Evolutionary conservation across 2,888 invertebrate genomes (phyloP), one percentile per base, ranked within the genome.

Genomic region (Zootermopsis nevadensis): DNA sequence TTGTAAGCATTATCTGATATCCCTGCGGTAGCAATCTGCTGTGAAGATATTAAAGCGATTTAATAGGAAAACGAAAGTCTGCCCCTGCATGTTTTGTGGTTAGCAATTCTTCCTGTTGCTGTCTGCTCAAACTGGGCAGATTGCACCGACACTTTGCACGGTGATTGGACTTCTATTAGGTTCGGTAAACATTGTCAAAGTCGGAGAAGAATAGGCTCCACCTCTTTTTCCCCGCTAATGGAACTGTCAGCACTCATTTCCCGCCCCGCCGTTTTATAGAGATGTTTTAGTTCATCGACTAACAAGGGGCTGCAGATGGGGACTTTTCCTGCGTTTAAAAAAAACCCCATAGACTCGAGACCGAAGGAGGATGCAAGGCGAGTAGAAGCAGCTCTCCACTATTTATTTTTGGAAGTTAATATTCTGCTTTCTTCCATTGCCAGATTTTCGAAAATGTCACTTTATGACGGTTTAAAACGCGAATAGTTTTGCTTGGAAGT

Each of bases 161-260:
- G 74, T 38, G 74, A 74, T 74, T 74, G 74, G 38, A n/a, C 74
- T 74, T 74, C 38, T 38, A 74, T 74, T 74, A 74, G 74, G 33
- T 38, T 74, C 74, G 15, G 38, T 74, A 38, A 74, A 74, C 74
- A 38, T n/a, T 74, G 74, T 19, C 35, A 74, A 38, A 74, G 74
- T 38, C 74, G 74, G 24, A 74, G 74, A 74, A 74, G 74, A 74
- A 38, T 38, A 42, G 74, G 2, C 15, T 31, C 15, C 74, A 8
- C 38, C 74, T 22, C 38, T 35, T 74, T n/a, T 38, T 10, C 38
- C 33, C 38, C 35, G 74, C 33, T 74, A 74, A 74, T 74, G 74
- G 74, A 74, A 74, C 74, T 74, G 74, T 74, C 74, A 74, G 74
- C 74, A 30, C 74, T 74, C 27, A 42, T 74, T 33, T 74, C 74